phyloP scores from a whole-genome alignment of 2,797 vertebrate genomes.

The Cygnus olor region DNA sequence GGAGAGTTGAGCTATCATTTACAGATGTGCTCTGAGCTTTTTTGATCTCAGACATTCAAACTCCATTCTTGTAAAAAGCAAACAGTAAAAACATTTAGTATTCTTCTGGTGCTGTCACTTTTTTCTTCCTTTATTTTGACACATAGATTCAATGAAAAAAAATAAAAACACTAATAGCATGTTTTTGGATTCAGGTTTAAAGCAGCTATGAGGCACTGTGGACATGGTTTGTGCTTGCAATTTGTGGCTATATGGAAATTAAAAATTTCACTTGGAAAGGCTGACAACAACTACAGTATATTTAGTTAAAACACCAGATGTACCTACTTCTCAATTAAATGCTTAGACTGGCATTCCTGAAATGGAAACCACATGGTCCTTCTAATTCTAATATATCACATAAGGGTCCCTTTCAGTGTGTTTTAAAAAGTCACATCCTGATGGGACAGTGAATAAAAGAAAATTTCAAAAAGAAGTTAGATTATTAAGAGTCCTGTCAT shows the following conservation, averaged over 20 bases:
- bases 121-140: not conserved
- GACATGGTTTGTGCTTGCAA: not conserved
- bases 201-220: not conserved
- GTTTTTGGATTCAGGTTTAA: not conserved
- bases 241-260: constrained; percentile 18
- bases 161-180: not conserved
- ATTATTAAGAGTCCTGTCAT: not conserved
- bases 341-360: constrained; percentile 12
- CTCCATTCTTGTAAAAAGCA: not conserved
- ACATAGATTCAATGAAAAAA: not conserved
- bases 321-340: constrained; percentile 41
- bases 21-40: not conserved
- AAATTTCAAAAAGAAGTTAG: not conserved
- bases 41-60: constrained; percentile 3
- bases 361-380: constrained; percentile 27
- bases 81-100: not conserved
- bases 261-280: constrained; percentile 1
- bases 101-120: not conserved
- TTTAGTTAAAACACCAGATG: constrained; percentile 27
- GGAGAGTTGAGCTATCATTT: constrained; percentile 18
- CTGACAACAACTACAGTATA: constrained; percentile 27
- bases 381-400: not conserved
- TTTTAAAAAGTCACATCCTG: not conserved
- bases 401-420: not conserved
- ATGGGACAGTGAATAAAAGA: not conserved